phyloP scores from a whole-genome alignment of 2,113 vertebrate species.

The Psilopsiagon aymara region DNA sequence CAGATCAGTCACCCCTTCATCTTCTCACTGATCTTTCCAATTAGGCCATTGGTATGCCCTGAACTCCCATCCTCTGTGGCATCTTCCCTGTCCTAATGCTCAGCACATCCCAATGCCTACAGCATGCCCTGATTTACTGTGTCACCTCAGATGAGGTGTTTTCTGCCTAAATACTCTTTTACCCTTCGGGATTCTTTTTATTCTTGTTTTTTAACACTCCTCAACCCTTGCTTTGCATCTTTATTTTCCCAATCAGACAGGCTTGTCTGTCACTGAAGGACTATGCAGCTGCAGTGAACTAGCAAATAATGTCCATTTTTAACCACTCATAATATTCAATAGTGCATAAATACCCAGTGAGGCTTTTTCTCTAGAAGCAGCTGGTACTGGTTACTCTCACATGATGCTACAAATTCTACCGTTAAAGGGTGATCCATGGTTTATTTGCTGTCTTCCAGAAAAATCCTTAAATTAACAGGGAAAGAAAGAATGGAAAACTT shows the following conservation, averaged over 20 bases:
- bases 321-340: not conserved
- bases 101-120: not conserved
- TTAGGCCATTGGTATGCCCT: not conserved
- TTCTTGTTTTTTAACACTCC: not conserved
- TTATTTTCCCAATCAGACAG: not conserved
- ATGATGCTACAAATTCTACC: not conserved
- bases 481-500: not conserved
- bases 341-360: not conserved
- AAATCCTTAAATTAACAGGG: not conserved
- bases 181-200: not conserved
- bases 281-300: not conserved
- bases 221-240: not conserved
- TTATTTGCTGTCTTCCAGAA: not conserved
- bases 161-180: not conserved
- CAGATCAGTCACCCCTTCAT: not conserved
- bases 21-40: not conserved
- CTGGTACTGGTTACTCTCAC: not conserved
- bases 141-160: not conserved
- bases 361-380: not conserved
- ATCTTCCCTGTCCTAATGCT: not conserved
- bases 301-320: not conserved
- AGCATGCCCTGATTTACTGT: not conserved
- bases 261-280: not conserved
- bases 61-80: not conserved
- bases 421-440: not conserved